A percentile compares a stretch with the other conserved stretches of the same genome.
phyloP scores from a whole-genome alignment of 2,888 invertebrate species.

The Oxyteleia sp. region DNA sequence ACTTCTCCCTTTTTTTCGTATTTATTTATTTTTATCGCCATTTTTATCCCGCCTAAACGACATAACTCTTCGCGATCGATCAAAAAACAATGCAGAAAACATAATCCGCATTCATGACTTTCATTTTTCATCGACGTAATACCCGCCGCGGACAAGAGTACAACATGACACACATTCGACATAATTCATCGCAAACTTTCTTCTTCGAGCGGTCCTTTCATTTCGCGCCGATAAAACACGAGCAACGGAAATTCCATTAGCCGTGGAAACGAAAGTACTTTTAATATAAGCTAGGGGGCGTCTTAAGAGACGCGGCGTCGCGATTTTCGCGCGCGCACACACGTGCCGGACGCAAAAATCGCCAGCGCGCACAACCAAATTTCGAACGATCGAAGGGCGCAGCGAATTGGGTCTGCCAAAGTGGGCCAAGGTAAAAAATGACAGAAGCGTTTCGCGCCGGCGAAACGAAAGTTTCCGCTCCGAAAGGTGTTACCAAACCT shows the following conservation, averaged over 20 bases:
- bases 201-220: slow-evolving; percentile 37
- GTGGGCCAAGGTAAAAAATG: slow-evolving; percentile 65
- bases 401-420: slow-evolving; percentile 33
- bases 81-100: not conserved
- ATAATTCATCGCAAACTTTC: slow-evolving; percentile 53
- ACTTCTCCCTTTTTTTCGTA: no score
- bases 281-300: slow-evolving; percentile 34
- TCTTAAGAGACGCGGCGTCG: not conserved
- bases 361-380: slow-evolving; percentile 29
- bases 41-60: not conserved
- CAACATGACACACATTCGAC: slow-evolving; percentile 48
- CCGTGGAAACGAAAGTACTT: slow-evolving; percentile 65
- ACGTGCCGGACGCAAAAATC: not conserved
- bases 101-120: slow-evolving; percentile 32
- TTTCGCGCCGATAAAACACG: slow-evolving; percentile 40
- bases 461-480: slow-evolving; percentile 50
- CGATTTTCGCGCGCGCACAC: not conserved
- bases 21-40: no score
- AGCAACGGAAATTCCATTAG: slow-evolving; percentile 55
- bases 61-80: not conserved
- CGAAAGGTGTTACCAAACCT: not conserved
- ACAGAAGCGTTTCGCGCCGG: slow-evolving; percentile 17
- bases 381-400: slow-evolving; percentile 48
- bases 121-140: slow-evolving; percentile 63
- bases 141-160: slow-evolving; percentile 25